phyloP scores from a whole-genome alignment of 2,113 vertebrate genomes.

The Oryzias woworae region DNA sequence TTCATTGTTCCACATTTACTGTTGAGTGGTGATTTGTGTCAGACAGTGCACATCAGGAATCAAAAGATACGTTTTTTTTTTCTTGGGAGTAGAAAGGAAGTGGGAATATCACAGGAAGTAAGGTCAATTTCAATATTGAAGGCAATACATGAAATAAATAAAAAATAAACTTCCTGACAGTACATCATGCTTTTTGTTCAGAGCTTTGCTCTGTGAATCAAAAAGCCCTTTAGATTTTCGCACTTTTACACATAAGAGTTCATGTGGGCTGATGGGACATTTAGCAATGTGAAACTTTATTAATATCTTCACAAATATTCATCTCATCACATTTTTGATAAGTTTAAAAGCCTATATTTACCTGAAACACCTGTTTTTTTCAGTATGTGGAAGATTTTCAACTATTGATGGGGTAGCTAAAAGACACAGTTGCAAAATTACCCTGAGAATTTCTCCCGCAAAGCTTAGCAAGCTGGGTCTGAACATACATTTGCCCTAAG shows the following conservation, averaged over 20 bases:
- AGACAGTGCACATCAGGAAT: constrained; percentile 37
- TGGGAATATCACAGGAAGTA: constrained; percentile 13
- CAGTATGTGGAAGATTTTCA: not conserved
- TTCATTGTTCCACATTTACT: constrained; percentile 48
- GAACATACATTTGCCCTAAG: constrained; percentile 27
- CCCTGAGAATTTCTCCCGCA: constrained; percentile 31
- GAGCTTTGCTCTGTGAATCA: constrained; percentile 8
- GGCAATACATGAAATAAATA: not conserved
- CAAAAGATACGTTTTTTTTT: constrained; percentile 26
- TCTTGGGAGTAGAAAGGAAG: constrained; percentile 12
- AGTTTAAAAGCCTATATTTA: too few relatives aligned
- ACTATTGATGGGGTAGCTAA: constrained; percentile 13
- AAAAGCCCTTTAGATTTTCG: constrained; percentile 36
- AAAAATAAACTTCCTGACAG: not conserved
- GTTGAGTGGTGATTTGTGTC: constrained; percentile 56
- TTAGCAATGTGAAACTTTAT: constrained; percentile 59
- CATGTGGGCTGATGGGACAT: constrained; percentile 79
- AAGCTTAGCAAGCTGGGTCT: constrained; percentile 30
- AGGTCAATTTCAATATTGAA: constrained; percentile 7
- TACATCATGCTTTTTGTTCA: not conserved
- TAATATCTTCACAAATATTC: constrained; percentile 18
- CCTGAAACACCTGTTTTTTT: not conserved
- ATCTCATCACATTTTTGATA: not conserved
- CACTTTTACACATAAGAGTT: constrained; percentile 54
- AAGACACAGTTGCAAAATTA: constrained; percentile 23